Conservation (phyloP, 2,797 vertebrate genomes). For the Ibycter americanus region DNA sequence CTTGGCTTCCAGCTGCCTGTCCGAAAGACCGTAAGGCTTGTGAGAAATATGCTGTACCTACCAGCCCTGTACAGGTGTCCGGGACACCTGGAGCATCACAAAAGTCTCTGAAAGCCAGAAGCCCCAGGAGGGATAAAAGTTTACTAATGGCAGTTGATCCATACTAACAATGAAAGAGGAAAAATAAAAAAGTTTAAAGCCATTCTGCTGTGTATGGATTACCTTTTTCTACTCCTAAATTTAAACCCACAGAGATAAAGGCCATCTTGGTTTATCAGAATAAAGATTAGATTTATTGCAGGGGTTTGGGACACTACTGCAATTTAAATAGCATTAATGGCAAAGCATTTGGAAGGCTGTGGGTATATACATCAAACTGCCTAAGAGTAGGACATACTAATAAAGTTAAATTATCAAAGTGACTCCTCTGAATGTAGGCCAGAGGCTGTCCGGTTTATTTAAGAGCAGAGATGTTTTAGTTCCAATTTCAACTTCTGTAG, state of each 20-base stretch:
- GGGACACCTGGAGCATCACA: not conserved
- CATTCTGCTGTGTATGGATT: not conserved
- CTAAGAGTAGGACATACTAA: not conserved
- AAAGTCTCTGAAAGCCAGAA: not conserved
- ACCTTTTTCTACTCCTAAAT: not conserved
- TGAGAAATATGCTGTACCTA: not conserved
- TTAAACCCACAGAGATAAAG: not conserved
- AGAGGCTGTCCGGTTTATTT: not conserved
- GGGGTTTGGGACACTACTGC: not conserved
- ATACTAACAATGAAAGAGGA: not conserved
- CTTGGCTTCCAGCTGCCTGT: not conserved
- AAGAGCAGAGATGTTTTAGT: not conserved
- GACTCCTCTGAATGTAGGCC: not conserved
- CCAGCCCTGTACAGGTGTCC: not conserved
- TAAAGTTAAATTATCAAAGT: not conserved
- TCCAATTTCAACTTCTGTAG: not conserved
- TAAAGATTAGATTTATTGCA: not conserved
- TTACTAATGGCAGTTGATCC: not conserved
- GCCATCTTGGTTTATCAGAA: not conserved
- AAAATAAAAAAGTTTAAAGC: not conserved
- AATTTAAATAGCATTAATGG: not conserved
- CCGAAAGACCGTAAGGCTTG: not conserved
- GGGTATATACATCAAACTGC: not conserved
- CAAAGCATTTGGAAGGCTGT: not conserved
- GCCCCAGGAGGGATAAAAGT: not conserved